A percentile compares a stretch with the other conserved stretches of the same genome.
These are phyloP conservation scores for Zenarchopterus dispar DNA, from an alignment of 2,797 vertebrate genomes.

Conservation along the genomic window DNA sequence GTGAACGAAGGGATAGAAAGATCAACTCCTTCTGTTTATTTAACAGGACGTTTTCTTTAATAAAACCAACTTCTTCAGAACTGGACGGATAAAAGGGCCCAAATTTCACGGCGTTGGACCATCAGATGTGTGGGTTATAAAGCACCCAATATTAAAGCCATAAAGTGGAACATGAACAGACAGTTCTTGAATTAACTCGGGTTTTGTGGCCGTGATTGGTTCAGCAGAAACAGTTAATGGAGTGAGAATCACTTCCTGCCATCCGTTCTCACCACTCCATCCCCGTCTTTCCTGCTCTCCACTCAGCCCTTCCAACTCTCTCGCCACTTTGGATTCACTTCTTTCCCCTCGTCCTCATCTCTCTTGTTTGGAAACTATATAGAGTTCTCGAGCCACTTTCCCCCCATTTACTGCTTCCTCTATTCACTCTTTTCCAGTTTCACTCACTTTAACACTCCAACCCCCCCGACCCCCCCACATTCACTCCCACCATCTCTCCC, in stretches of 20 bases:
- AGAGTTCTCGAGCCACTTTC: conserved; percentile 51
- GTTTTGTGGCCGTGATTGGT: neutral
- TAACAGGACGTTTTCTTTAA: no score
- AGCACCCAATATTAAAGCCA: conserved; percentile 3
- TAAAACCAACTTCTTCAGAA: no score
- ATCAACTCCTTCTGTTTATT: no score
- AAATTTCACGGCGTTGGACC: no score
- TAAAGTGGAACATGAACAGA: neutral
- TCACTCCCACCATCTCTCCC: conserved; percentile 45
- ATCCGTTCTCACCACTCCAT: conserved; percentile 33
- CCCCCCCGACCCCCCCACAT: conserved; percentile 28
- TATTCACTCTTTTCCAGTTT: conserved; percentile 63
- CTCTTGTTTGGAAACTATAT: conserved; percentile 50
- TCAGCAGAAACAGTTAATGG: conserved; percentile 37
- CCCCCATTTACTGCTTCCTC: conserved; percentile 55
- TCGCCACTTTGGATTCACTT: conserved; percentile 31
- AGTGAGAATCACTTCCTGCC: conserved; percentile 26
- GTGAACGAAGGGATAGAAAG: no score
- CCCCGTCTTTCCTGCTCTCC: conserved; percentile 11
- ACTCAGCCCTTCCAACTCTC: conserved; percentile 23
- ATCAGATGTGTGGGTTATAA: no score
- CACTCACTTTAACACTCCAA: conserved; percentile 63
- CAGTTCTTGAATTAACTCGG: neutral
- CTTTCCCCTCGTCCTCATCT: conserved; percentile 17
- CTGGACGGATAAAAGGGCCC: no score